These are phyloP conservation scores for Chelonia mydas DNA, from an alignment of 2,797 vertebrate genomes.

Conservation along the genomic window DNA sequence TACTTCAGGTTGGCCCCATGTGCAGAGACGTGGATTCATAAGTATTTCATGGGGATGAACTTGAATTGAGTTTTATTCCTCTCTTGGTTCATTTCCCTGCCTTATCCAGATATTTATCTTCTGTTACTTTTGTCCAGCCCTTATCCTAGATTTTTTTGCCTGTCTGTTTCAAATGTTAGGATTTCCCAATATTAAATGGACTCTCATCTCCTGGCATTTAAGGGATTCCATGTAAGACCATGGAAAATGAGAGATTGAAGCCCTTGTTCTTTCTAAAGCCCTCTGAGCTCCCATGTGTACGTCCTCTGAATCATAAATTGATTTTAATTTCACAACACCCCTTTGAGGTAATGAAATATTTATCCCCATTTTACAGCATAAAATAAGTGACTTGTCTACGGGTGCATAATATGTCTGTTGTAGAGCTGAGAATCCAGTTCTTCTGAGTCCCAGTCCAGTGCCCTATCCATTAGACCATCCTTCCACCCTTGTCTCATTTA, in stretches of 20 bases:
- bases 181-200: too few species aligned
- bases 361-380: rapidly evolving
- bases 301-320: not conserved
- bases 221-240: not conserved
- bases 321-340: not conserved
- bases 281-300: not conserved
- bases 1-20: not conserved
- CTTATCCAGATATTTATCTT: not conserved
- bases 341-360: rapidly evolving
- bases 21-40: not conserved
- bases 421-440: not conserved
- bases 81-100: not conserved
- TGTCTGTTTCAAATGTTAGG: rapidly evolving
- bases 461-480: not conserved
- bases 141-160: not conserved
- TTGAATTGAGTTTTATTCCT: not conserved
- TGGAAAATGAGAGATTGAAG: not conserved
- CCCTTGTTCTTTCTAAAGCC: not conserved
- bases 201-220: not conserved
- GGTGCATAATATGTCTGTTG: not conserved
- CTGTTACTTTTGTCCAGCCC: not conserved
- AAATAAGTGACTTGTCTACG: not conserved
- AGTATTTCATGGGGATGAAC: not conserved
- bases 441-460: not conserved
- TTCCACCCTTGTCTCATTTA: constrained; percentile 29